Base-by-base conservation (phyloP, 2,888 invertebrate genomes). In the Andricus quercusramuli region DNA sequence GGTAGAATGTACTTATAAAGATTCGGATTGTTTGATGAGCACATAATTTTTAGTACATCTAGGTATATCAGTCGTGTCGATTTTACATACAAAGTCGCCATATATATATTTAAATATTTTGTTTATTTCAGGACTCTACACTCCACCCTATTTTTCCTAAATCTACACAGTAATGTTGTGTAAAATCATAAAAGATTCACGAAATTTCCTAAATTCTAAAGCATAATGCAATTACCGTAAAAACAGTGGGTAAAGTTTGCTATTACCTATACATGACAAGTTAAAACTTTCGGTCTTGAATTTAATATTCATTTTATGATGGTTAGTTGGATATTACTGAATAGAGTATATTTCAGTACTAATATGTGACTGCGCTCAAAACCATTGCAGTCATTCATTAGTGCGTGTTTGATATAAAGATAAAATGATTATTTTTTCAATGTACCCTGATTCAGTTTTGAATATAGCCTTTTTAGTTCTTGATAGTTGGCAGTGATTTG, bases 401-500 rank as follows among this genome's bases (percentile, higher is more conserved):
- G 64, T 13, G 59, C 22, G 59, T 22, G 59, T 22, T 59, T 59
- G 22, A 11, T 59, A 59, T 59, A 59, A 59, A 22, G 59, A 59
- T 59, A 59, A 59, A 59, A 22, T 22, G 11, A 22, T 59, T 22
- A 17, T 70, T 70, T 20, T 51, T 51, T 70, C 22, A 11, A 17
- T 17, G 25, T 70, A 70, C 44, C 47, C 47, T 70, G 70, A 70
- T 51, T 20, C 25, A 70, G 20, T 56, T 74, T n/a, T 56, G 32
- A 74, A 56, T 56, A 51, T 20, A 56, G 13, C 4, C 32, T 51
- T 56, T 22, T 56, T 22, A 56, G 32, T 32, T 74, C 56, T 37
- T 22, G 11, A 51, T 68, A 51, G n/a, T 74, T 74, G 74, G 74
- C 74, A 74, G 74, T 74, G 56, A 74, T 74, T 74, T 70, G 20